Evolutionary conservation across 2,113 vertebrate genomes (phyloP), one percentile per base, ranked within the genome.

Genomic region (Cyanoramphus novaezelandiae): DNA sequence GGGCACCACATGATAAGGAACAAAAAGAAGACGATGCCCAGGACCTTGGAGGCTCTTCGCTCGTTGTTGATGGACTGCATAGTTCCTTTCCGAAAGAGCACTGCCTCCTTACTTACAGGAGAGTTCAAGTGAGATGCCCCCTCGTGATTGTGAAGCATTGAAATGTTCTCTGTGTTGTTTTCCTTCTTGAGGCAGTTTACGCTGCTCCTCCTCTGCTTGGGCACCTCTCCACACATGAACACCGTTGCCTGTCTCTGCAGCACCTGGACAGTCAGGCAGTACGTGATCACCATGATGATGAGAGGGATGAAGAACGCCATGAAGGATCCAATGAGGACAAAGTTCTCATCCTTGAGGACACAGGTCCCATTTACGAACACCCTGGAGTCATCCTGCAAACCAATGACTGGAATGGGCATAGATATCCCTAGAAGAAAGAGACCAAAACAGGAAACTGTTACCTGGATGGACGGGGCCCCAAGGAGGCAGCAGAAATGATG

Each of bases 1-100:
- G 99, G 99, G 95, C 99, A 99, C 99, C 99, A 99, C 99, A 99
- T 99, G 93, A 99, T 82, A 87, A 99, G 98, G 97, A 99, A 99
- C 96, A 99, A 98, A 98, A 99, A 99, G 98, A 99, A 99, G 94
- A 99, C 99, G 5, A 99, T 98, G 53, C 99, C 99, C 93, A 99
- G 97, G 77, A 99, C 99, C 97, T 99, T 99, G 16, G 99, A 99
- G 44, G 99, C 99, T 84, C 99, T 98, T 65, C 98, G 98, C 95
- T 99, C 99, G 0, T 99, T 99, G 98, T 99, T 99, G 97, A 99
- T 99, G 87, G 99, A 99, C 97, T 99, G 99, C 99, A 99, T 99
- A 88, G 99, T 99, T 68, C 99, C 99, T 39, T 99, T 98, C 24
- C 99, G 98, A 75, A 99, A 99, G 2, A 98, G 98, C 7, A 97